Evolutionary conservation across 2,113 vertebrate species (phyloP).

Genomic region (Dasyprocta punctata): DNA sequence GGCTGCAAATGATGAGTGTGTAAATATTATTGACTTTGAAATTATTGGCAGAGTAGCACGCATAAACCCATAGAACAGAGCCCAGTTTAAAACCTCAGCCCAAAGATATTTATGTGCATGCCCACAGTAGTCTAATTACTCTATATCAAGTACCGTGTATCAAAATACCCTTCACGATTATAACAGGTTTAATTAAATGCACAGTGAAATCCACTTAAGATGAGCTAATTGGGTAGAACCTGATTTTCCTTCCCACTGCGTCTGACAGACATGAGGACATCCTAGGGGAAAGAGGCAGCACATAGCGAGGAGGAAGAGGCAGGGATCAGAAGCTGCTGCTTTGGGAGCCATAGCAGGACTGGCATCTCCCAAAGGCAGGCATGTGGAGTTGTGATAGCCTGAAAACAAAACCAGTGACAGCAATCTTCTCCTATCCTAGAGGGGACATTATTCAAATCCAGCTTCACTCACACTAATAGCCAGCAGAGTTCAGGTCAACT

Average conservation of each 20-base stretch:
- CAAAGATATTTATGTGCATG: constrained; percentile 73
- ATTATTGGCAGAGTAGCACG: constrained; percentile 48
- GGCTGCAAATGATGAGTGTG: background rate
- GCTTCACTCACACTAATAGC: background rate
- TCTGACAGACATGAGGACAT: constrained; percentile 70
- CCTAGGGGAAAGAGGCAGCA: background rate
- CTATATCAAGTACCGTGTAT: constrained; percentile 75
- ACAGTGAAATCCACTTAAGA: constrained; percentile 80
- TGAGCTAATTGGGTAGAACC: constrained; percentile 79
- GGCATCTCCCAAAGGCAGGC: too few relatives aligned
- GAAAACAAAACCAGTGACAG: background rate
- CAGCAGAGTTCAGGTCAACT: background rate
- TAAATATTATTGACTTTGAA: constrained; percentile 51
- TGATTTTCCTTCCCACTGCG: constrained; percentile 72
- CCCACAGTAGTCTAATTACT: constrained; percentile 75
- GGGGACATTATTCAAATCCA: background rate
- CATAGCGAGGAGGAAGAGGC: background rate
- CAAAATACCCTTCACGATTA: constrained; percentile 81
- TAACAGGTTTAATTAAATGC: constrained; percentile 82
- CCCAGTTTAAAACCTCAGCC: constrained; percentile 65
- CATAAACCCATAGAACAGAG: background rate
- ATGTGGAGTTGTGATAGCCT: background rate
- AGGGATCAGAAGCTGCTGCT: background rate
- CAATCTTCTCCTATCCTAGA: background rate
- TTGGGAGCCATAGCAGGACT: background rate